These are phyloP conservation scores for Nothobranchius kuhntae DNA, from an alignment of 2,113 vertebrate genomes.

Conservation along the genomic window DNA sequence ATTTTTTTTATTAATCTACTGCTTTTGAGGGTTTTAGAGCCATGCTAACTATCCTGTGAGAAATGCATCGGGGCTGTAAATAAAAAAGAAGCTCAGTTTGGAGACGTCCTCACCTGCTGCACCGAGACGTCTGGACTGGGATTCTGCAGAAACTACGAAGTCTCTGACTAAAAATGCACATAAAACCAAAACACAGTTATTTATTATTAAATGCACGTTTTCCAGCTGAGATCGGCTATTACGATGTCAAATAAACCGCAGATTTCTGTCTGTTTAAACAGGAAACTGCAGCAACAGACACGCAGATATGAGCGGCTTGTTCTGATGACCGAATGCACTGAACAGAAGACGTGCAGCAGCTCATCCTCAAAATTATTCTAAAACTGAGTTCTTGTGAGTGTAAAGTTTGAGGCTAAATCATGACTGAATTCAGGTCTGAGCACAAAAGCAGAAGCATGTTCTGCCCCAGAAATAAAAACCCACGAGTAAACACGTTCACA, in stretches of 20 bases:
- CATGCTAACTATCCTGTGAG: conserved; percentile 10
- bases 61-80: neutral
- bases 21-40: conserved; percentile 1
- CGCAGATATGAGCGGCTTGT: neutral
- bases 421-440: neutral
- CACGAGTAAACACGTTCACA: too few species aligned
- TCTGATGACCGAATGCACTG: too few species aligned
- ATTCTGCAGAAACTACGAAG: conserved; percentile 43
- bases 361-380: neutral
- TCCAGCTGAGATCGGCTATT: neutral
- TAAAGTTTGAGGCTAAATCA: neutral
- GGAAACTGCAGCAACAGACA: neutral
- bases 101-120: conserved; percentile 62
- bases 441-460: too few species aligned
- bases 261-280: too few species aligned
- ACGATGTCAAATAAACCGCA: neutral
- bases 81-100: neutral
- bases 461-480: too few species aligned
- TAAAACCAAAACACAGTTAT: conserved; percentile 19
- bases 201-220: neutral
- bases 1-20: neutral
- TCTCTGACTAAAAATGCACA: conserved; percentile 43
- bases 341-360: neutral
- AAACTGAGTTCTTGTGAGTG: neutral
- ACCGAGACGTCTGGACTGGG: conserved; percentile 32